Conservation (phyloP, 2,888 invertebrate genomes). For the Xestia c-nigrum region DNA sequence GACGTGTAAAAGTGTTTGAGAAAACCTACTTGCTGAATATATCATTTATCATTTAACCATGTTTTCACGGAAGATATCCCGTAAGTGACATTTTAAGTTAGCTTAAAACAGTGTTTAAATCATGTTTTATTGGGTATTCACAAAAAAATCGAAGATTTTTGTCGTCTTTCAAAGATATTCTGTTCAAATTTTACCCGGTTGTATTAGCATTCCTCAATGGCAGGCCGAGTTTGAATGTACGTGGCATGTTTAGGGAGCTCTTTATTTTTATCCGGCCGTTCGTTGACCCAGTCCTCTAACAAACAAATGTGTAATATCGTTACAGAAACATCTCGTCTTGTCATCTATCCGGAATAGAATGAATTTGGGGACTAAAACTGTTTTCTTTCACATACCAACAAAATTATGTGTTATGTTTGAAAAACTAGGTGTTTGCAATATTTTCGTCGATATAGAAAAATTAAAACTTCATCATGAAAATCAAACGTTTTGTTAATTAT, state of each 20-base stretch:
- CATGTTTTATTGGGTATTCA: background rate
- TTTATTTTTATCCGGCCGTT: conserved; percentile 80
- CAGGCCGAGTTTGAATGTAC: conserved; percentile 56
- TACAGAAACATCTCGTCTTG: conserved; percentile 57
- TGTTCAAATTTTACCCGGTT: conserved; percentile 25
- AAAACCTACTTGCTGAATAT: too few relatives aligned
- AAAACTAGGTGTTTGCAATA: background rate
- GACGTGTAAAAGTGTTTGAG: too few relatives aligned
- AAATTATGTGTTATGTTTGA: background rate
- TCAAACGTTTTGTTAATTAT: background rate
- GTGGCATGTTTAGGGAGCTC: conserved; percentile 75
- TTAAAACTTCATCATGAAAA: background rate
- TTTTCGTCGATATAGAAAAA: background rate
- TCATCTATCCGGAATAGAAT: conserved; percentile 43
- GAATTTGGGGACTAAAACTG: conserved; percentile 28
- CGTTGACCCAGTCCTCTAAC: conserved; percentile 74
- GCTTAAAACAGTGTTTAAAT: too few relatives aligned
- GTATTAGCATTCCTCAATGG: conserved; percentile 48
- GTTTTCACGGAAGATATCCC: too few relatives aligned
- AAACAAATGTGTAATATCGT: conserved; percentile 66
- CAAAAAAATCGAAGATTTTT: background rate
- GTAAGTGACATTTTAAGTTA: too few relatives aligned
- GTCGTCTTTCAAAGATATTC: conserved; percentile 10
- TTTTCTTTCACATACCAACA: conserved; percentile 11
- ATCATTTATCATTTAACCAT: too few relatives aligned